Evolutionary conservation across 2,113 vertebrate species (phyloP).

Genomic region (Syngnathus typhle): DNA sequence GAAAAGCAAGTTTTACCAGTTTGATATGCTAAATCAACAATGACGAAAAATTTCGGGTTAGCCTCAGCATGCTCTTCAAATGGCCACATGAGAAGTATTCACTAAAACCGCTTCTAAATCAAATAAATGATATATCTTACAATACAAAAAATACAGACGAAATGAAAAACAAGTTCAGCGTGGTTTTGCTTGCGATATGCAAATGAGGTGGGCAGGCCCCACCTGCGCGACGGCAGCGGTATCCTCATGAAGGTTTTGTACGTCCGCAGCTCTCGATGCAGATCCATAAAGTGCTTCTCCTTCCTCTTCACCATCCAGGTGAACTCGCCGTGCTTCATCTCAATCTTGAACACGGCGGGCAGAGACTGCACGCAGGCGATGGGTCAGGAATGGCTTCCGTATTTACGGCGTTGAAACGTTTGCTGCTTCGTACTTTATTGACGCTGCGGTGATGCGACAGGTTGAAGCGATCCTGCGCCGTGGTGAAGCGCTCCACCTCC

Average conservation of each 20-base stretch:
- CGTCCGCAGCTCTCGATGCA: constrained; percentile 88
- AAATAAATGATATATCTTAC: neutral
- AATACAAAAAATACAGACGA: neutral
- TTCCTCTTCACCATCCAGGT: constrained; percentile 93
- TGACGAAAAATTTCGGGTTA: neutral
- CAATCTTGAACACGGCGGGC: constrained; percentile 85
- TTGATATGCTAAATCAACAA: neutral
- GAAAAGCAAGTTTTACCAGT: neutral
- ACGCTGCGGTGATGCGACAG: constrained; percentile 62
- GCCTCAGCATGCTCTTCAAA: neutral
- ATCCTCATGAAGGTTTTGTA: constrained; percentile 95
- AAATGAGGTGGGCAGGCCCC: neutral
- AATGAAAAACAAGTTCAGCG: neutral
- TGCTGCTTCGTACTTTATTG: constrained; percentile 61
- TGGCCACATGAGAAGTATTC: too few species aligned
- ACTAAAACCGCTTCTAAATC: too few species aligned
- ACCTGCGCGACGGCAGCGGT: constrained; percentile 91
- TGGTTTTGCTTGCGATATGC: neutral
- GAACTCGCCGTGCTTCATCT: constrained; percentile 91
- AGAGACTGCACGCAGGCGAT: constrained; percentile 64
- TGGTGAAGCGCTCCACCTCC: constrained; percentile 88
- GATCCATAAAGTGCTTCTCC: constrained; percentile 93
- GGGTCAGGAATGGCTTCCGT: too few species aligned
- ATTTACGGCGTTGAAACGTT: too few species aligned
- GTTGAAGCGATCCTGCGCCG: constrained; percentile 73